Conservation (phyloP, 2,113 vertebrate species). For the Ardeotis arabs region DNA sequence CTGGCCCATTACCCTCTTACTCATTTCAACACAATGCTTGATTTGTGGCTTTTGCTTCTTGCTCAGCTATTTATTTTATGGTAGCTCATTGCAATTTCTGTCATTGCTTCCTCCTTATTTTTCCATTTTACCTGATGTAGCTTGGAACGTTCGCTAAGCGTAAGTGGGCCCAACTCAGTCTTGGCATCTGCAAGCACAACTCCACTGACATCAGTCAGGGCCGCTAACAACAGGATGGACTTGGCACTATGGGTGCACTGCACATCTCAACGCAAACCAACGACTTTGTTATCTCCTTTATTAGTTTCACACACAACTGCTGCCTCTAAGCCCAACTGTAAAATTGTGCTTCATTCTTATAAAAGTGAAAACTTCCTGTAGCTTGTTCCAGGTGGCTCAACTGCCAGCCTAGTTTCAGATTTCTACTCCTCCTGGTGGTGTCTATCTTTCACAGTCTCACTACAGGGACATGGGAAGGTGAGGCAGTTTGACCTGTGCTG, state of each 20-base stretch:
- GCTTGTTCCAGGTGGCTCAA: background rate
- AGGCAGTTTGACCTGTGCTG: background rate
- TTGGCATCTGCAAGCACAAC: background rate
- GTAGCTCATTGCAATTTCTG: background rate
- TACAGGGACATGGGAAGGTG: background rate
- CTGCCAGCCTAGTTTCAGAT: background rate
- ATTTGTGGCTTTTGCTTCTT: constrained; percentile 15
- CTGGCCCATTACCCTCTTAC: background rate
- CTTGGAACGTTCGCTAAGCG: background rate
- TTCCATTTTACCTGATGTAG: background rate
- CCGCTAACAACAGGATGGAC: background rate
- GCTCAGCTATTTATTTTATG: background rate
- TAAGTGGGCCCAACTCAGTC: background rate
- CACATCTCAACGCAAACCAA: background rate
- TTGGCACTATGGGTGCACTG: background rate
- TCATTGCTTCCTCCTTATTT: background rate
- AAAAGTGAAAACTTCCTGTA: background rate
- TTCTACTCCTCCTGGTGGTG: background rate
- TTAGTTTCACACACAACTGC: background rate
- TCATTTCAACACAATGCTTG: background rate
- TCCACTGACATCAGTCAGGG: background rate
- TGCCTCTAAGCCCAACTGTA: background rate
- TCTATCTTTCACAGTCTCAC: background rate
- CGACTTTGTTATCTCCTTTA: background rate
- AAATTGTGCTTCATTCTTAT: background rate